Base-by-base conservation (phyloP, 92 coral and sea anemone species). In the Porites divaricata region DNA sequence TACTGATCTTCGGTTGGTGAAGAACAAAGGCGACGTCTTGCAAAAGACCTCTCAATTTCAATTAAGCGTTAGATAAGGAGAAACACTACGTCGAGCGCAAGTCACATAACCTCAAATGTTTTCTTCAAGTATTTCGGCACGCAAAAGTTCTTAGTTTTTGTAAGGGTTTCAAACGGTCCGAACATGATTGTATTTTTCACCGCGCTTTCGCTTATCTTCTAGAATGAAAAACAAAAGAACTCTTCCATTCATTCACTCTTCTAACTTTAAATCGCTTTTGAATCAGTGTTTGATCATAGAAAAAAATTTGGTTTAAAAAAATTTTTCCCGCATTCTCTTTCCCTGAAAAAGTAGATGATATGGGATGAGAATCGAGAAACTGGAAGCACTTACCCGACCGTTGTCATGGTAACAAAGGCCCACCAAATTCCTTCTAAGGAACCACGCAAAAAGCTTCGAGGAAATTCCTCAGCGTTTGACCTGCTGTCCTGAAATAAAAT, bases 391-490 rank as follows among this genome's bases (percentile, higher is more conserved):
- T 67, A 80, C 84, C 84, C 84, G 20, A 80, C 84, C 8, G 84
- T 80, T 67, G 76, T 21, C 84, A 80, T 80, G 65, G 84, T 80
- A 28, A 80, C 84, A 50, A 80, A 80, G 22, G 84, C 84, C 84
- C 84, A 80, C 84, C 84, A 80, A 20, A 80, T 52, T 0, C 84
- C 84, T 8, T 80, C 76, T 7, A 70, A 23, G 9, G 84, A 67
- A 4, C 84, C 84, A 67, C 84, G 84, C 8, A 49, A 70, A 50
- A 80, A 80, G 2, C 62, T 51, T 57, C 24, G 76, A 6, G 84
- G 76, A 65, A 80, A 80, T 24, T 80, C 23, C 25, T 53, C 61
- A 26, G 64, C 57, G 35, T 80, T 80, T 17, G 75, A 51, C 35
- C 63, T 67, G 13, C 13, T 51, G n/a, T 80, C 84, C 84, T 80